Base-by-base conservation (phyloP, 2,797 vertebrate genomes). In the Paedocypris micromegethes region DNA sequence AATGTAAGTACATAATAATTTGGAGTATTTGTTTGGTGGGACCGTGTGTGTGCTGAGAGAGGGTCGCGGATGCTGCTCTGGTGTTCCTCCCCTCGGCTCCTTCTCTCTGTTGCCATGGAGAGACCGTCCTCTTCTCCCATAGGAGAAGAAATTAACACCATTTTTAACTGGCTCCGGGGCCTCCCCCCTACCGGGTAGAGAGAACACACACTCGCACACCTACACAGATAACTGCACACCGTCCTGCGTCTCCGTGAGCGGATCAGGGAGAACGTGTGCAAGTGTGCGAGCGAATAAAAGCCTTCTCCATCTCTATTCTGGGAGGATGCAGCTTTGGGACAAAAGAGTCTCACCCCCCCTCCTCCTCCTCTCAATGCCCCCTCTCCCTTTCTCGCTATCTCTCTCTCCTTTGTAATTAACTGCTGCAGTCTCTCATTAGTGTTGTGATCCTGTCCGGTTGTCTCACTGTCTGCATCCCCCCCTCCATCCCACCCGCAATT, bases 91-190 rank as follows among this genome's bases (percentile, higher is more conserved):
- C 86, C 86, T 87, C 86, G 84, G 88, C 86, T 86, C 88, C 88
- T 86, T 88, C 84, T 88, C 86, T 86, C 87, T 87, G 90, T 91
- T 90, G 88, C 90, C 90, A 91, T 91, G 90, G 90, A 90, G 88
- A 91, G 86, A 83, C 85, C 72, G 82, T 87, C 88, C 88, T 88
- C 88, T 88, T 88, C 87, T 89, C 89, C 88, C 87, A 90, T 89
- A 89, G 88, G 90, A 90, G 82, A 83, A 88, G 86, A 90, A 90
- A 90, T 90, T 90, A 90, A 90, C 88, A 90, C 88, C 87, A 90
- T 91, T 91, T 90, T 89, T 89, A 90, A 89, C 88, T 88, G 88
- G 87, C 88, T 88, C 74, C 83, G 85, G 87, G 88, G 86, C 85
- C 87, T 87, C 84, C 87, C 85, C 85, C 86, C 72, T 75, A 66